These are phyloP conservation scores for Drosophila lacicola DNA, from an alignment of 2,888 invertebrate species.

Conservation along the genomic window DNA sequence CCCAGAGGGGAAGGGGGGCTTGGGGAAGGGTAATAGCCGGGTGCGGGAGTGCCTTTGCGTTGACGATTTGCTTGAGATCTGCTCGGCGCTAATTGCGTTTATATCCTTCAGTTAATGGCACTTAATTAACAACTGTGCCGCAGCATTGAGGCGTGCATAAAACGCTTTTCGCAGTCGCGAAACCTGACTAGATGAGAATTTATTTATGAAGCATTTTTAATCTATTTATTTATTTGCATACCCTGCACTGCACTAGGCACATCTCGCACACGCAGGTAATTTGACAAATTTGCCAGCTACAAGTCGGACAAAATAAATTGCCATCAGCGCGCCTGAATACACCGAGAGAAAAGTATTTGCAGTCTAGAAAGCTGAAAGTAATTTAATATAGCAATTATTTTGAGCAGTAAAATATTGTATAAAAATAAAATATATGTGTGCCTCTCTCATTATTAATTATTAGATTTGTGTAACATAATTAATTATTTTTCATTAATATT, in stretches of 20 bases:
- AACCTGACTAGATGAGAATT: slow-evolving; percentile 47
- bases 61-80: slow-evolving; percentile 77
- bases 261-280: not conserved
- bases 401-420: no score
- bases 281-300: slow-evolving; percentile 10
- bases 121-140: slow-evolving; percentile 79
- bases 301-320: no score
- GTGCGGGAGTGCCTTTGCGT: slow-evolving; percentile 17
- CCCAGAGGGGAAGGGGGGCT: not conserved
- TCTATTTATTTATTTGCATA: slow-evolving; percentile 3
- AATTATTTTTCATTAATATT: no score
- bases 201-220: slow-evolving; percentile 27
- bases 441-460: no score
- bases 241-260: slow-evolving; percentile 4
- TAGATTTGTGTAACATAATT: no score
- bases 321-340: no score
- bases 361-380: no score
- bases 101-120: slow-evolving; percentile 83
- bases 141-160: slow-evolving; percentile 65
- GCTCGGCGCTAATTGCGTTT: slow-evolving; percentile 83
- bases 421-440: no score
- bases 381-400: no score
- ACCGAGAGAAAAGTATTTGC: no score
- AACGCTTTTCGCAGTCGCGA: slow-evolving; percentile 38
- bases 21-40: slow-evolving; percentile 3